A percentile compares a stretch with the other conserved stretches of the same genome.
phyloP scores from a whole-genome alignment of 1,140 invertebrate genomes.

The Sminthurides bifidus region DNA sequence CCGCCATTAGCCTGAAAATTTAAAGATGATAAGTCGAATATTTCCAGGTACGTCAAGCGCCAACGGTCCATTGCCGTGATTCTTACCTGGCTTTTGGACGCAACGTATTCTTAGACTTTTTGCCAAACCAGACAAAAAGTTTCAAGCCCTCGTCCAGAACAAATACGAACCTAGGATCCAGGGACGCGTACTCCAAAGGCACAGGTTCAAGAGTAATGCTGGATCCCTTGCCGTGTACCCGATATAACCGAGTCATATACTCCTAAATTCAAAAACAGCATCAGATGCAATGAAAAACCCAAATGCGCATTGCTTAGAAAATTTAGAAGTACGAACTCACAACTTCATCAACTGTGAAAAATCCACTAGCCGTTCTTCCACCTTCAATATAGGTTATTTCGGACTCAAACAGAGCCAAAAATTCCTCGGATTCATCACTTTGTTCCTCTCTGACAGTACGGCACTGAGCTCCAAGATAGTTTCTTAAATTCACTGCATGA shows the following conservation, averaged over 20 bases:
- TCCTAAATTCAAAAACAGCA: slow-evolving; percentile 43
- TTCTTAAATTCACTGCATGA: slow-evolving; percentile 95
- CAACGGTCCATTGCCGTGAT: slow-evolving; percentile 1
- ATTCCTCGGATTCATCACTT: slow-evolving; percentile 90
- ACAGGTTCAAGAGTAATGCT: slow-evolving; percentile 89
- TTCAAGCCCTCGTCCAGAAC: slow-evolving; percentile 75
- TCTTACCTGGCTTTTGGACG: slow-evolving; percentile 73
- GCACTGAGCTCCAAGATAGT: slow-evolving; percentile 85
- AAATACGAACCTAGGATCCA: slow-evolving; percentile 88
- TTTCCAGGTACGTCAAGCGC: too few relatives aligned
- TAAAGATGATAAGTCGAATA: too few relatives aligned
- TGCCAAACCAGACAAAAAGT: slow-evolving; percentile 86
- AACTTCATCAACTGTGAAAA: slow-evolving; percentile 92
- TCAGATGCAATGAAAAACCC: too few relatives aligned
- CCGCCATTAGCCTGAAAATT: slow-evolving; percentile 65
- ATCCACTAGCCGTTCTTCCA: slow-evolving; percentile 88
- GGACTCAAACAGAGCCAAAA: slow-evolving; percentile 79
- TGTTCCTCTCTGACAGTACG: slow-evolving; percentile 98
- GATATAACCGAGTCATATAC: slow-evolving; percentile 70
- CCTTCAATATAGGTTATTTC: slow-evolving; percentile 95
- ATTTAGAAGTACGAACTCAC: too few relatives aligned
- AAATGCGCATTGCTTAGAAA: slow-evolving; percentile 3
- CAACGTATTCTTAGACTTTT: slow-evolving; percentile 83
- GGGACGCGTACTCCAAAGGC: slow-evolving; percentile 48
- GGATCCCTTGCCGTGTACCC: slow-evolving; percentile 75